Percentiles rank a stretch among this genome's conserved stretches.
Conservation (phyloP, 2,797 vertebrate genomes). For the Pipistrellus pipistrellus region DNA sequence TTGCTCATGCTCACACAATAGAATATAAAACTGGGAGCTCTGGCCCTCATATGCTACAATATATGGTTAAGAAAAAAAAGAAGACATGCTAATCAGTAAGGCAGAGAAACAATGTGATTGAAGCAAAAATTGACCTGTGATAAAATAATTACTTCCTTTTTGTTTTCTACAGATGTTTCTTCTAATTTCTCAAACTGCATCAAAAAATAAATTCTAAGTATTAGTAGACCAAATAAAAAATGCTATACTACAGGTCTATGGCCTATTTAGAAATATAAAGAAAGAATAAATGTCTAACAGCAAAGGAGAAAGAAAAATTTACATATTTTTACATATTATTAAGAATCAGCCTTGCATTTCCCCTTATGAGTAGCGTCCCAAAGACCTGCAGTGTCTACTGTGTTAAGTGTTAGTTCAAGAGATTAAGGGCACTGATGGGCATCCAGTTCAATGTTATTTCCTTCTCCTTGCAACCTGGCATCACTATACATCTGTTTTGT, state of each 20-base stretch:
- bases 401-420: constrained; percentile 92
- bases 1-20: background rate
- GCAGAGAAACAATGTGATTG: constrained; percentile 38
- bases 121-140: constrained; percentile 46
- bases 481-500: constrained; percentile 97
- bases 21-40: background rate
- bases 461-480: constrained; percentile 93
- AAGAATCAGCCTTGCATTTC: constrained; percentile 89
- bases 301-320: constrained; percentile 85
- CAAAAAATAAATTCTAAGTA: constrained; percentile 60
- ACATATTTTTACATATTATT: constrained; percentile 89
- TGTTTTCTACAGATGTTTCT: constrained; percentile 19
- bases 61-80: background rate
- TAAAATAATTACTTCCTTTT: constrained; percentile 65
- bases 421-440: constrained; percentile 93
- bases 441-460: constrained; percentile 91
- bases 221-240: background rate
- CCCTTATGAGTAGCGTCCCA: constrained; percentile 85
- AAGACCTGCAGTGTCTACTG: constrained; percentile 88
- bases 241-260: background rate
- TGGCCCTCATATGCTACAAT: background rate
- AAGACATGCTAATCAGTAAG: constrained; percentile 35
- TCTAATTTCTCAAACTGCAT: constrained; percentile 68
- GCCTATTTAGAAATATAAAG: constrained; percentile 77
- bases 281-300: constrained; percentile 76